These are phyloP conservation scores for Thysanoteuthis rhombus DNA, from an alignment of 2,888 invertebrate species.

Conservation along the genomic window DNA sequence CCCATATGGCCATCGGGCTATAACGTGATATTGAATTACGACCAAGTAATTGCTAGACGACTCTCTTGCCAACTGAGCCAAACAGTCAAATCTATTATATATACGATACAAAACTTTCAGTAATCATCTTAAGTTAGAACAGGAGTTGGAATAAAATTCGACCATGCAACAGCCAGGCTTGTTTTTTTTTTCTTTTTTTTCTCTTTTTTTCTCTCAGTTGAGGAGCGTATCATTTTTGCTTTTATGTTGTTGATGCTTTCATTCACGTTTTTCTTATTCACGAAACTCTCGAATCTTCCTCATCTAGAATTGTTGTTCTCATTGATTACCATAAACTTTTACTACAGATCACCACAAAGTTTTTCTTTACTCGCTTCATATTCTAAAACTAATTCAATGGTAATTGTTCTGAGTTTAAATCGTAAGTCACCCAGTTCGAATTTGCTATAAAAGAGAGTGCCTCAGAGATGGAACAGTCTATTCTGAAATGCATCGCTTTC, in stretches of 20 bases:
- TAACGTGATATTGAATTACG: no score
- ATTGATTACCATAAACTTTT: not conserved
- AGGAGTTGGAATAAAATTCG: no score
- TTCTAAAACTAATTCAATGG: not conserved
- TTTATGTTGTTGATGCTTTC: not conserved
- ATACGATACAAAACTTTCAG: no score
- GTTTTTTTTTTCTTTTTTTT: not conserved
- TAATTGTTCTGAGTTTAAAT: conserved; percentile 12
- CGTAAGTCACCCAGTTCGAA: not conserved
- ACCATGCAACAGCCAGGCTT: no score
- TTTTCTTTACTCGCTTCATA: not conserved
- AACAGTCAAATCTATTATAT: no score
- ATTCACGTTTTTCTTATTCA: not conserved
- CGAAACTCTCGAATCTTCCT: not conserved
- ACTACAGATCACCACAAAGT: not conserved
- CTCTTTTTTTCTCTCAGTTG: not conserved
- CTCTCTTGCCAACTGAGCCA: no score
- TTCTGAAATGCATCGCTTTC: not conserved
- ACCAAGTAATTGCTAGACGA: no score
- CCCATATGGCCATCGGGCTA: no score
- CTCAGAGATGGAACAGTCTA: not conserved
- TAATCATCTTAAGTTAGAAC: no score
- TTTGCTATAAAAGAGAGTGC: not conserved
- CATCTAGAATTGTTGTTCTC: not conserved
- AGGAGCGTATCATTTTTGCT: not conserved